Base-by-base conservation (phyloP, 2,113 vertebrate genomes). In the Galeopterus variegatus region DNA sequence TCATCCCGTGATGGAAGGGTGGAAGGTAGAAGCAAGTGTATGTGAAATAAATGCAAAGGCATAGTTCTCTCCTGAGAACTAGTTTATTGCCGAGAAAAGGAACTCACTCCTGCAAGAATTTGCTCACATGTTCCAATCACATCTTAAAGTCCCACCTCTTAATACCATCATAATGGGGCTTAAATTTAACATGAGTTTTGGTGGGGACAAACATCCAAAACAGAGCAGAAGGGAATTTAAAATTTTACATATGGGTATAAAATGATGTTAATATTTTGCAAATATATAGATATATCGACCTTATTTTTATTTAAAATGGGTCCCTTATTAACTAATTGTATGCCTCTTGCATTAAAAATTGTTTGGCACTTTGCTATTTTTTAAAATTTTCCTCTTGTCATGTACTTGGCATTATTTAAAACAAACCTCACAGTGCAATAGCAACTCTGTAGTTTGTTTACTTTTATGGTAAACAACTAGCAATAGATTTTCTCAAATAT, bases 391-490 rank as follows among this genome's bases (percentile, higher is more conserved):
- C 9, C 60, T 95, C 28, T 91, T 87, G 50, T 82, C 60, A 80
- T 19, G 62, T 67, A 67, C 11, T 76, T 52, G 26, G 17, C 17
- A 56, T 93, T 94, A 75, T 67, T 82, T 41, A 60, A 88, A 88
- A 88, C 7, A 54, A 82, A 81, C 52, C n/a, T 83, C 54, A 77
- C 1, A 9, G 36, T 62, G 5, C 62, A 81, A 54, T 56, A 70
- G 23, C 3, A 87, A 75, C 9, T 70, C 28, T 73, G 11, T 62
- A 84, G 58, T 73, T 95, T 82, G n/a, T 76, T 94, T 86, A n/a
- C 87, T 95, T 96, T 93, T 73, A 65, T 56, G 52, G 18, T 70
- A 93, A 90, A 19, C 9, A 67, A 67, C 33, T 83, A 56, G 1
- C 18, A 82, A 56, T 54, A 90, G 24, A 8, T 4, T 36, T 94